Base-by-base conservation (phyloP, 2,113 vertebrate genomes). In the Aythya baeri region DNA sequence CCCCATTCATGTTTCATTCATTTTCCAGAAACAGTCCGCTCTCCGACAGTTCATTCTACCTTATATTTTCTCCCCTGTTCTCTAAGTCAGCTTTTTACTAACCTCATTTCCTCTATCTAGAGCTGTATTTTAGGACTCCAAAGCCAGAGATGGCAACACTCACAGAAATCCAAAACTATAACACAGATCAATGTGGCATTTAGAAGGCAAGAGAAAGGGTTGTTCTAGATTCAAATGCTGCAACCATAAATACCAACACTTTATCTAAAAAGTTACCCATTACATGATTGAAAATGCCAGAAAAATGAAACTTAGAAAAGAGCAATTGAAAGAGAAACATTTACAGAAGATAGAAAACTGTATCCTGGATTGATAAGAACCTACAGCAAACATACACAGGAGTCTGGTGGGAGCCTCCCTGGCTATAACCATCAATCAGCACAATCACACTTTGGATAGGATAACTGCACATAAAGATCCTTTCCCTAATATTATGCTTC, bases 361-460 rank as follows among this genome's bases (percentile, higher is more conserved):
- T 76, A 91, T 43, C 43, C 49, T 57, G 52, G 83, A 57, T 57
- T 38, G 15, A 57, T 71, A 63, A 72, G 68, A 83, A 79, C 32
- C 36, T 41, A 58, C 2, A 52, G 13, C 10, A 72, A 67, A 32
- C 3, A 2, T 36, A 73, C 50, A 10, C 3, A 27, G 38, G 11
- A 52, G 41, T 75, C 21, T 12, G 17, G 43, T 1, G 13, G 27
- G 17, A 57, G 6, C 9, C 41, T 73, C n/a, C 46, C 6, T 38
- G 11, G 36, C n/a, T 4, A 1, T 7, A 18, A 59, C 8, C 36
- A n/a, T 84, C 70, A 59, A 3, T 17, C 46, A 84, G 25, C 25
- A 78, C 7, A 14, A 52, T 7, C 0, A 0, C 13, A 68, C 29
- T 72, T 86, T 34, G 15, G 13, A 15, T 20, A 84, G 13, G 34